These are phyloP conservation scores for Sakesphorus luctuosus DNA, from an alignment of 2,113 vertebrate species.

Conservation along the genomic window DNA sequence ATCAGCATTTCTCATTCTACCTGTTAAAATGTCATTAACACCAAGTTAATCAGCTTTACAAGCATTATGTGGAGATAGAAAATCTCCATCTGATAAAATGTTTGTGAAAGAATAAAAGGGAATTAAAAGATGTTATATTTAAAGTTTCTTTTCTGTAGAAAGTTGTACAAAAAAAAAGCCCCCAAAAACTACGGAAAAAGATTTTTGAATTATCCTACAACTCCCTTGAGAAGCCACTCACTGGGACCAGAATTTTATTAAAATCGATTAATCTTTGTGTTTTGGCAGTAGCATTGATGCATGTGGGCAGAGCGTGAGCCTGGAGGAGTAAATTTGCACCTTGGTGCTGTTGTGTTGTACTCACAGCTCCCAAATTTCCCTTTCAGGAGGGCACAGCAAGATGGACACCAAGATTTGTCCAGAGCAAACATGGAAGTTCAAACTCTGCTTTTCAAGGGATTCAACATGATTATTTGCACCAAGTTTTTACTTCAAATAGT, in stretches of 20 bases:
- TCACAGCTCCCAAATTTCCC: neutral
- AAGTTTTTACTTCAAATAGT: neutral
- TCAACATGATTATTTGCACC: neutral
- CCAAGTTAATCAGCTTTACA: too few species aligned
- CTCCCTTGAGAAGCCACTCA: too few species aligned
- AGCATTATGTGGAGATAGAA: too few species aligned
- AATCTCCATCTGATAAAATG: too few species aligned
- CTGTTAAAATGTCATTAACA: too few species aligned
- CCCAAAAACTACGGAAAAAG: too few species aligned
- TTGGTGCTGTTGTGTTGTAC: accelerated
- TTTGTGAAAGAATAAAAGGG: too few species aligned
- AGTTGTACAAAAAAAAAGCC: too few species aligned
- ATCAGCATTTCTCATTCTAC: too few species aligned
- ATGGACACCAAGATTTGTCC: neutral
- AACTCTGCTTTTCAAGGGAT: neutral
- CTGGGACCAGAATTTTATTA: neutral
- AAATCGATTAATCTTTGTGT: neutral
- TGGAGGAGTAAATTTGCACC: neutral
- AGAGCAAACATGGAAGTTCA: neutral
- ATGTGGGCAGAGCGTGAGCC: neutral
- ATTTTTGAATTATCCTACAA: too few species aligned
- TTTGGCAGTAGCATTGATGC: neutral
- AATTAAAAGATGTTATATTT: too few species aligned
- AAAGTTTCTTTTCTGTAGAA: too few species aligned
- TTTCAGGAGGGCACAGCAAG: neutral